Conservation (phyloP, 2,888 invertebrate species). For the Sinohyriopsis cumingii region DNA sequence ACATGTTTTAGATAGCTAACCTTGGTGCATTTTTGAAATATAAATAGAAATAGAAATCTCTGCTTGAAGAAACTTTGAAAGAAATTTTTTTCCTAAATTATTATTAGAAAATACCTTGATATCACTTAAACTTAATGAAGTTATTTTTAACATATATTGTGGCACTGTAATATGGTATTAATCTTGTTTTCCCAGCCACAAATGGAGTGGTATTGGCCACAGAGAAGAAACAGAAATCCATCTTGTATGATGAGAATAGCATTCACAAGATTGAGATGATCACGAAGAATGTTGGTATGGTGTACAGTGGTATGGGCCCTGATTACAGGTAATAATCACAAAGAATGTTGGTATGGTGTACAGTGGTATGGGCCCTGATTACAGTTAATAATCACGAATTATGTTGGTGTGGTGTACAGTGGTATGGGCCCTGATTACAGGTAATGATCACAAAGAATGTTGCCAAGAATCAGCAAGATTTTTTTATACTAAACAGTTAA, state of each 20-base stretch:
- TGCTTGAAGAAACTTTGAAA: too few relatives aligned
- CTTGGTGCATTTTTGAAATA: too few relatives aligned
- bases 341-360: constrained; percentile 98
- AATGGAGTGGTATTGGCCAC: constrained; percentile 99
- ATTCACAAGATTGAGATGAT: constrained; percentile 97
- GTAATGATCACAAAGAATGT: constrained; percentile 91
- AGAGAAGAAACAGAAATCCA: constrained; percentile 98
- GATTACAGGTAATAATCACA: constrained; percentile 73
- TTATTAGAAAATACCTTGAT: neutral
- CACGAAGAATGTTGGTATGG: constrained; percentile 96
- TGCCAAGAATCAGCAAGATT: constrained; percentile 19
- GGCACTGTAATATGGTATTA: neutral
- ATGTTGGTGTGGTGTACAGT: constrained; percentile 98
- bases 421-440: constrained; percentile 78
- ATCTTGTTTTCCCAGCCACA: constrained; percentile 79
- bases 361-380: constrained; percentile 81
- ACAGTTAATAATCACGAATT: constrained; percentile 86
- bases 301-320: constrained; percentile 87
- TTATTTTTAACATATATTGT: neutral
- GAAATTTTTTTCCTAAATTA: too few relatives aligned
- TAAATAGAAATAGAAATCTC: too few relatives aligned
- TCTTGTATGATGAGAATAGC: constrained; percentile 96
- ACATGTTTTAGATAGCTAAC: too few relatives aligned
- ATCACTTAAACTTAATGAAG: neutral
- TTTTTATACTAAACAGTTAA: too few relatives aligned